phyloP scores from a whole-genome alignment of 2,797 vertebrate species.

The Premnoplex brunnescens region DNA sequence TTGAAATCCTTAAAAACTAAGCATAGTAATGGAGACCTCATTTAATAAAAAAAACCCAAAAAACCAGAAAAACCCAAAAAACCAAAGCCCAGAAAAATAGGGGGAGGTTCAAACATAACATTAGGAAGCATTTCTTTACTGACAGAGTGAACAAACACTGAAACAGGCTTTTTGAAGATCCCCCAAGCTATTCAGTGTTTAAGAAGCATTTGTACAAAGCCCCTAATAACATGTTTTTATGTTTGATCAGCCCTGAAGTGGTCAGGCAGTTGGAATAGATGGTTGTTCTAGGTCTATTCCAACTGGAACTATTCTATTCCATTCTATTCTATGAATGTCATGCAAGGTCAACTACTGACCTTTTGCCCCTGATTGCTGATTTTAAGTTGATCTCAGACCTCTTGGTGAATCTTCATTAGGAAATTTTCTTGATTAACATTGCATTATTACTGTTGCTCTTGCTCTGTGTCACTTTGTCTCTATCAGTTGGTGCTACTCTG shows the following conservation, averaged over 20 bases:
- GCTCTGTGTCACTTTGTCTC: not conserved
- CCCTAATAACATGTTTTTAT: not conserved
- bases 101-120: not conserved
- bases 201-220: not conserved
- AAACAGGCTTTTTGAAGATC: not conserved
- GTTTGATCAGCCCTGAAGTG: not conserved
- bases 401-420: not conserved
- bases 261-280: not conserved
- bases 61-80: rapidly evolving
- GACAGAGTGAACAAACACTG: not conserved
- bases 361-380: rapidly evolving
- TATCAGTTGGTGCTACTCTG: not conserved
- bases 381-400: not conserved
- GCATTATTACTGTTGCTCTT: not conserved
- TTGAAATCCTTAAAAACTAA: not conserved
- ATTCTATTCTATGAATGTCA: not conserved
- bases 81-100: not conserved
- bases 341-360: not conserved
- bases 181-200: not conserved
- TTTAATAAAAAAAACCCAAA: not conserved
- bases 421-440: not conserved
- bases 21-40: not conserved
- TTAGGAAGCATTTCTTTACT: not conserved
- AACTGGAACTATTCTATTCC: not conserved
- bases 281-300: not conserved